Evolutionary conservation across 2,113 vertebrate genomes (phyloP).

Genomic region (Cryptomyrus ogoouensis): DNA sequence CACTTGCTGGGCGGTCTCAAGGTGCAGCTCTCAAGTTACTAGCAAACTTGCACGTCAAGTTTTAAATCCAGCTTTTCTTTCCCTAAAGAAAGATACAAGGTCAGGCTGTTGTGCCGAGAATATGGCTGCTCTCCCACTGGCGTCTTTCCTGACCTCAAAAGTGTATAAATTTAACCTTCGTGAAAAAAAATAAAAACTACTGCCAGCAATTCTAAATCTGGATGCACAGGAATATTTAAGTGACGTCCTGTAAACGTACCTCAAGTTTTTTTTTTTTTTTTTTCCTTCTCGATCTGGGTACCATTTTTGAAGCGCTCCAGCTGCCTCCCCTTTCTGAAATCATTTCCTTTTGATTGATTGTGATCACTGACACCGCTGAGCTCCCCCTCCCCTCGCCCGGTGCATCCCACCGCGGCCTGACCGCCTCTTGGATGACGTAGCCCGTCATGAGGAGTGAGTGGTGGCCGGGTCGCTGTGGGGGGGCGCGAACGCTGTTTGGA

Average conservation of each 20-base stretch:
- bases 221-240: not conserved
- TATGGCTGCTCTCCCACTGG: not conserved
- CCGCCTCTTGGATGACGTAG: not conserved
- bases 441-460: not conserved
- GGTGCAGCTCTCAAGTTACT: slow-evolving; percentile 24
- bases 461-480: no score
- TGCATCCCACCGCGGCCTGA: not conserved
- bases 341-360: not conserved
- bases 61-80: slow-evolving; percentile 8
- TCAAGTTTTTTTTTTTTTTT: not conserved
- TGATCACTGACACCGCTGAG: not conserved
- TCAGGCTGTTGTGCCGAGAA: slow-evolving; percentile 13
- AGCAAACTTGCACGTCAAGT: slow-evolving; percentile 12
- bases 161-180: slow-evolving; percentile 9
- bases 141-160: slow-evolving; percentile 17
- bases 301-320: not conserved
- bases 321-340: not conserved
- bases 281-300: not conserved
- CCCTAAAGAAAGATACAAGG: slow-evolving; percentile 11
- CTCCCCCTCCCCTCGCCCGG: not conserved
- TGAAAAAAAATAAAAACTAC: not conserved
- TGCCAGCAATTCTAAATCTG: not conserved
- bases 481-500: not conserved
- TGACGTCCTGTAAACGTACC: not conserved
- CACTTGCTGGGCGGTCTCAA: slow-evolving; percentile 12